Evolutionary conservation across 2,797 vertebrate genomes (phyloP).

Genomic region (Characodon lateralis): DNA sequence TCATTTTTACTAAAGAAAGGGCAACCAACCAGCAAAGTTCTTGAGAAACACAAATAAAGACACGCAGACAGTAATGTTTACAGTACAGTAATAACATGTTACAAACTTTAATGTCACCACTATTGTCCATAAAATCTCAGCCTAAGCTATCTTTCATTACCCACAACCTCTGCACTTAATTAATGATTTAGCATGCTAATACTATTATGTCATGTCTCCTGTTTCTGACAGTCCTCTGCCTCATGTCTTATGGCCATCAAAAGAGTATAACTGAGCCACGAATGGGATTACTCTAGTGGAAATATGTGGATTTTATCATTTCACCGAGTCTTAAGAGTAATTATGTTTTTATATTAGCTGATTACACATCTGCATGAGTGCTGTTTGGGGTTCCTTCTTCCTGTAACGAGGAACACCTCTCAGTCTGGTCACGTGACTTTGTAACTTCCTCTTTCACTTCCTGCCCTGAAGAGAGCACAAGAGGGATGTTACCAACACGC

Average conservation of each 20-base stretch:
- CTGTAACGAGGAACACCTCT: constrained; percentile 36
- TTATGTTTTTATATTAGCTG: neutral
- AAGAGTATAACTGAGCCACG: neutral
- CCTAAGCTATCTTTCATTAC: neutral
- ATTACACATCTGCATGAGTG: constrained; percentile 10
- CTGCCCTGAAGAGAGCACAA: constrained; percentile 44
- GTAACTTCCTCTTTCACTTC: constrained; percentile 71
- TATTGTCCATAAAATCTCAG: constrained; percentile 17
- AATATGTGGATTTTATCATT: neutral
- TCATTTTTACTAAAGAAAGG: neutral
- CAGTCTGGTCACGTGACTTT: constrained; percentile 56
- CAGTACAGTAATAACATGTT: constrained; percentile 38
- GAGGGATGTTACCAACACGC: constrained; percentile 16
- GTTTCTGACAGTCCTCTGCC: neutral
- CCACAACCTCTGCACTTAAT: neutral
- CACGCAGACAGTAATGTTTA: neutral
- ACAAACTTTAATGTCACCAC: constrained; percentile 1
- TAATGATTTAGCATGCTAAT: constrained; percentile 9
- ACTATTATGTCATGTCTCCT: neutral
- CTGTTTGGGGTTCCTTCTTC: constrained; percentile 47
- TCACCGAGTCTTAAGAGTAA: neutral
- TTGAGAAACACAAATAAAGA: constrained; percentile 4
- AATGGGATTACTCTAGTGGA: neutral
- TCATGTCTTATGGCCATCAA: neutral
- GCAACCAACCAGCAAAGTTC: neutral